phyloP scores from a whole-genome alignment of 2,888 invertebrate genomes.

The Alloplasta piceator region DNA sequence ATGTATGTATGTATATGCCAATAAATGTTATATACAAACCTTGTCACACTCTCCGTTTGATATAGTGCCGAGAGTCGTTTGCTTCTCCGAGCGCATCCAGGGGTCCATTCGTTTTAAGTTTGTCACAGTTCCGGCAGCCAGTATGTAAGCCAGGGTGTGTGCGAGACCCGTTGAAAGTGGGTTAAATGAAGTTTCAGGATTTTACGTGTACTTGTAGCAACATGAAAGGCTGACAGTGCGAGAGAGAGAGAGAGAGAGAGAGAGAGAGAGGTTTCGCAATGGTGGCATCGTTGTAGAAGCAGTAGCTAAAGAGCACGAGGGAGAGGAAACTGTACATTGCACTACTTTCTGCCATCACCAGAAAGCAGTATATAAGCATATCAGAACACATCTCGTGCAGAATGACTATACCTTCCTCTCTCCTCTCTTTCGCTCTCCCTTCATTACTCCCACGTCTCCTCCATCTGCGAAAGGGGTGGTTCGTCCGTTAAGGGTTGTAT shows the following conservation, averaged over 20 bases:
- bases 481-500: conserved; percentile 33
- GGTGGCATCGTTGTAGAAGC: conserved; percentile 31
- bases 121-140: conserved; percentile 71
- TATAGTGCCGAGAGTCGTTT: conserved; percentile 56
- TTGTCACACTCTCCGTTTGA: conserved; percentile 52
- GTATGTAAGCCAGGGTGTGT: conserved; percentile 42
- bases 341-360: conserved; percentile 38
- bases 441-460: conserved; percentile 34
- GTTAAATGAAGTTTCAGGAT: conserved; percentile 77
- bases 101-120: conserved; percentile 72
- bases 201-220: conserved; percentile 48
- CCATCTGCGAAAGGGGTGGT: conserved; percentile 31
- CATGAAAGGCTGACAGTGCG: conserved; percentile 29
- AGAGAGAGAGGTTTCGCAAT: conserved; percentile 40
- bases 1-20: neutral
- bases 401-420: conserved; percentile 21
- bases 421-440: conserved; percentile 33
- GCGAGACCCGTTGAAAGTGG: conserved; percentile 74
- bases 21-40: neutral
- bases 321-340: conserved; percentile 45
- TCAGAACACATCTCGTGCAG: conserved; percentile 31
- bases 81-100: conserved; percentile 45
- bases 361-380: conserved; percentile 28
- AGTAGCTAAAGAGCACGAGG: conserved; percentile 33
- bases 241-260: conserved; percentile 35